Percentiles rank a stretch among this genome's conserved stretches.
Evolutionary conservation across 2,888 invertebrate genomes (phyloP).

Genomic region (Eledone cirrhosa): DNA sequence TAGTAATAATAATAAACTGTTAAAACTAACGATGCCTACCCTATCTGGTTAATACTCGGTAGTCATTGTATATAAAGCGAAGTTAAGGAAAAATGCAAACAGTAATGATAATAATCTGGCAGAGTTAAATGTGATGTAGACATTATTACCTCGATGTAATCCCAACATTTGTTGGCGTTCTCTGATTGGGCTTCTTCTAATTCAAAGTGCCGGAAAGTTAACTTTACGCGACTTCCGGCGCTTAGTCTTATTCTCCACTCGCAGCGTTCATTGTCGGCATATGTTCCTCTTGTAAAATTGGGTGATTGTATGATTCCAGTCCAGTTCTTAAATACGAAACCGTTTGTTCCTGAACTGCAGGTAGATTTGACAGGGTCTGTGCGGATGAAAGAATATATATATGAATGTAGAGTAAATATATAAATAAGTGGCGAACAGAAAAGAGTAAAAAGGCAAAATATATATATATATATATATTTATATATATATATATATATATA

Average conservation of each 20-base stretch:
- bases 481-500: background rate
- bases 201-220: background rate
- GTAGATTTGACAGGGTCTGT: background rate
- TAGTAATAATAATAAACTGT: too few relatives aligned
- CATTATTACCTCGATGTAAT: slow-evolving; percentile 8
- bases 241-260: slow-evolving; percentile 1
- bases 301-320: background rate
- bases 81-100: too few relatives aligned
- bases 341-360: background rate
- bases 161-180: slow-evolving; percentile 11
- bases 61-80: too few relatives aligned
- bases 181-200: background rate
- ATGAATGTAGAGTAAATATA: background rate
- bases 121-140: too few relatives aligned
- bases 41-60: too few relatives aligned
- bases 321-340: background rate
- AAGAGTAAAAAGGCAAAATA: background rate
- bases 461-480: background rate
- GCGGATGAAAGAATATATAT: background rate
- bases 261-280: background rate
- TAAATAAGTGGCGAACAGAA: background rate
- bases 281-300: background rate
- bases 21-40: too few relatives aligned
- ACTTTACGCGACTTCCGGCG: background rate
- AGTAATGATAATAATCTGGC: too few relatives aligned